Evolutionary conservation across 2,113 vertebrate species (phyloP), one percentile per base, ranked within the genome.

Genomic region (Petroica traversi): DNA sequence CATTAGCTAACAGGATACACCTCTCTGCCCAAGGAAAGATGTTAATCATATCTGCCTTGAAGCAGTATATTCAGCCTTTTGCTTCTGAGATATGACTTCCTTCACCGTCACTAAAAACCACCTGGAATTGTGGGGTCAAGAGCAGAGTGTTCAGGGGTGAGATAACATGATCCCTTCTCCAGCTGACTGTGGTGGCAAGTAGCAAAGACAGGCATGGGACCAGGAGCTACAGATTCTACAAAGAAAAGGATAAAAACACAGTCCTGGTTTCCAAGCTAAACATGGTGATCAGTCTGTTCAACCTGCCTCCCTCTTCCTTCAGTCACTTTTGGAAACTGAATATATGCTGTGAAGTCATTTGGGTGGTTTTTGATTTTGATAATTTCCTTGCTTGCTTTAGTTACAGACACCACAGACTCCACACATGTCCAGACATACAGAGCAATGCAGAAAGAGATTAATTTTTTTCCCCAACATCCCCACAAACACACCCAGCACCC

Each of bases 1-100:
- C 88, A 88, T 97, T 96, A 95, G 58, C 87, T 88, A 93, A 93
- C 0, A 0, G 85, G 67, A 89, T 79, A 84, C 85, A 95, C 93
- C 94, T 93, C 69, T 72, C 46, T 72, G 61, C 58, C 52, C 83
- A 79, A 85, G 72, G 46, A 76, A 66, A 93, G 59, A 31, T n/a
- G 41, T 43, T 69, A 51, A 93, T 85, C 67, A 64, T 12, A 77
- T 95, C 81, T 20, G 12, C 86, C 85, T 94, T 80, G 66, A 57
- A 95, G 38, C n/a, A 25, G 34, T 23, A 40, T 22, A 87, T 85
- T 74, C 79, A 94, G 46, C 12, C 14, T 84, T 72, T 85, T 46
- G 4, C 38, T 95, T 81, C 63, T 28, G 29, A 89, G 55, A 16
- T 23, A 25, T 1, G 25, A 33, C 25, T 88, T 93, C 28, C 63